These are phyloP conservation scores for Stenchaetothrips biformis DNA, from an alignment of 2,888 invertebrate genomes.

Conservation along the genomic window DNA sequence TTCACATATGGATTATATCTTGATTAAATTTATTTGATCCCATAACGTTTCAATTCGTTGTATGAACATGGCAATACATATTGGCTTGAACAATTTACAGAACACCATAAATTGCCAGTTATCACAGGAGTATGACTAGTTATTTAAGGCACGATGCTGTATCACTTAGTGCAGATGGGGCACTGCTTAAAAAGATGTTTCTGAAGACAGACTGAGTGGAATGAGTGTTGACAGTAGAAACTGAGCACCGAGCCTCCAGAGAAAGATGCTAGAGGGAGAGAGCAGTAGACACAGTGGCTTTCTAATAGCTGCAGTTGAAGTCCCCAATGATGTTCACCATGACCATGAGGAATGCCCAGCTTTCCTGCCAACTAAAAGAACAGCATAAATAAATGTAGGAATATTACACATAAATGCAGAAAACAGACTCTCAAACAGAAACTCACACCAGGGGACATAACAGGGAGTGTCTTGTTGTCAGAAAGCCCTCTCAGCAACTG, in stretches of 20 bases:
- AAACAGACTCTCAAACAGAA: background rate
- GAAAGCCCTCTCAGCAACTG: background rate
- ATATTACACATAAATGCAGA: background rate
- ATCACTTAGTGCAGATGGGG: background rate
- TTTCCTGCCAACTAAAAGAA: background rate
- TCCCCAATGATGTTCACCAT: background rate
- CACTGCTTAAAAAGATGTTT: conserved; percentile 1
- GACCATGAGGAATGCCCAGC: background rate
- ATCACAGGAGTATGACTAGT: conserved; percentile 10
- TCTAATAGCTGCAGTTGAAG: background rate
- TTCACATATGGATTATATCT: too few species aligned
- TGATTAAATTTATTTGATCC: too few species aligned
- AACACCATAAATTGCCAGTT: background rate
- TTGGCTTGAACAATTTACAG: too few species aligned
- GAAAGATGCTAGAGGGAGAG: background rate
- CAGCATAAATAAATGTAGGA: background rate
- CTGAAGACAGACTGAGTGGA: background rate
- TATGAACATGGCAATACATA: too few species aligned
- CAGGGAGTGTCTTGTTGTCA: background rate
- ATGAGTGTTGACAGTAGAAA: background rate
- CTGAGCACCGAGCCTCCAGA: background rate
- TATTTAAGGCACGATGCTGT: background rate
- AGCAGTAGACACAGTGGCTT: background rate
- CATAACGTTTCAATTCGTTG: too few species aligned
- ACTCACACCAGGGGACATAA: background rate